These are phyloP conservation scores for Heliconius hortense DNA, from an alignment of 2,888 invertebrate species.

Conservation along the genomic window DNA sequence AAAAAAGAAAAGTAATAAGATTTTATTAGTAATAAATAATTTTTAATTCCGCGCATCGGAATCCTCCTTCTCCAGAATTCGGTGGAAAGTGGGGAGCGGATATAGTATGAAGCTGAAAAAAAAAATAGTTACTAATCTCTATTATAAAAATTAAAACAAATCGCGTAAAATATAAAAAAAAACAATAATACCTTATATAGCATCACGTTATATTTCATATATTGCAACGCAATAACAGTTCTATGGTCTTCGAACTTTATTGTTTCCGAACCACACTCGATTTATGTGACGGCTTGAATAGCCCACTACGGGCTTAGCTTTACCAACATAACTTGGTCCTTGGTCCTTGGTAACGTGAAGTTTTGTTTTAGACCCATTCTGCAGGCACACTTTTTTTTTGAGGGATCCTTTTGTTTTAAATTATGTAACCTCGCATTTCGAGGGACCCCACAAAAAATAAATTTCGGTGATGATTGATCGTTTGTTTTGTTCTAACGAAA, in stretches of 20 bases:
- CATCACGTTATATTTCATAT: not conserved
- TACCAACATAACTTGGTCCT: slow-evolving; percentile 64
- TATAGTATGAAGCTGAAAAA: too few relatives aligned
- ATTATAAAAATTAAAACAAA: too few relatives aligned
- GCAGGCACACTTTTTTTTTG: slow-evolving; percentile 67
- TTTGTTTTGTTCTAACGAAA: slow-evolving; percentile 49
- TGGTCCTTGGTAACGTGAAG: slow-evolving; percentile 54
- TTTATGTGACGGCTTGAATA: slow-evolving; percentile 76
- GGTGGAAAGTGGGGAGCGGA: too few relatives aligned
- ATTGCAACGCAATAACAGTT: slow-evolving; percentile 10
- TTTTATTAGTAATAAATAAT: too few relatives aligned
- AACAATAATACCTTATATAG: too few relatives aligned
- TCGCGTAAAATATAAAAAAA: too few relatives aligned
- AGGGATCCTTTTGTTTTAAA: slow-evolving; percentile 72
- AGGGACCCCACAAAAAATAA: slow-evolving; percentile 59
- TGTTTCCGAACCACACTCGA: slow-evolving; percentile 69
- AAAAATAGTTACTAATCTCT: too few relatives aligned
- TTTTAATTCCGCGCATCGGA: too few relatives aligned
- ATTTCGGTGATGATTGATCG: slow-evolving; percentile 60
- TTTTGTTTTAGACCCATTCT: slow-evolving; percentile 69
- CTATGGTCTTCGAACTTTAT: slow-evolving; percentile 51
- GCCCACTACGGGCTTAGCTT: slow-evolving; percentile 56
- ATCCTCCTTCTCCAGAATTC: too few relatives aligned
- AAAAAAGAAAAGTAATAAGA: too few relatives aligned
- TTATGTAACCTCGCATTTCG: slow-evolving; percentile 70